phyloP scores from a whole-genome alignment of 2,113 vertebrate genomes.

The Choloepus hoffmanni region DNA sequence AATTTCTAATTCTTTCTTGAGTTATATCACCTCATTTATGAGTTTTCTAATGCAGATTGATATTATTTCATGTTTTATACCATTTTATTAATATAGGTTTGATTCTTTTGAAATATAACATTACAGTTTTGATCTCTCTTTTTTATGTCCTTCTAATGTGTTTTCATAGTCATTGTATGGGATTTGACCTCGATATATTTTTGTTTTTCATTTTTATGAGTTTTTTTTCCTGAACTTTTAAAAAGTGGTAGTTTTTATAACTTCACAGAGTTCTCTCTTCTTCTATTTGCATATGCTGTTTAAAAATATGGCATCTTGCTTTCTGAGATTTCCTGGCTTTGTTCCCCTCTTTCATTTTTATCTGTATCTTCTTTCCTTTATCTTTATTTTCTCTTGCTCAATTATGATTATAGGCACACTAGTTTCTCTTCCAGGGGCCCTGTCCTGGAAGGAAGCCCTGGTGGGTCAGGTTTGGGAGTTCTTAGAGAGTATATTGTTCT shows the following conservation, averaged over 20 bases:
- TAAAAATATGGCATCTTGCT: not conserved
- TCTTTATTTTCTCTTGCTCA: not conserved
- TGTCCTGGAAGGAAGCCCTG: not conserved
- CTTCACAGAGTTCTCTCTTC: not conserved
- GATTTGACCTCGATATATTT: not conserved
- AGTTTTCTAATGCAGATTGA: conserved; percentile 9
- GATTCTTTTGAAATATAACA: not conserved
- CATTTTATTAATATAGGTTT: not conserved
- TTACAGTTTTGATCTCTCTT: not conserved
- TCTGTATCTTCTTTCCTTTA: not conserved
- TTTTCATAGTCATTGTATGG: not conserved
- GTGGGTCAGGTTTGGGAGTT: not conserved
- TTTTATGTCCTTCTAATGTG: not conserved
- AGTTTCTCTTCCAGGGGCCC: not conserved
- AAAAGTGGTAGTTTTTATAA: not conserved
- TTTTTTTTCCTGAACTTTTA: not conserved
- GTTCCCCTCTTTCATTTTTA: not conserved
- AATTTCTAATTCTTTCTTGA: conserved; percentile 3
- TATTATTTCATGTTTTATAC: not conserved
- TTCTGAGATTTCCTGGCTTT: not conserved
- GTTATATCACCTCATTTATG: not conserved
- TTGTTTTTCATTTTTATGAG: not conserved
- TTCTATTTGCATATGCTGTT: not conserved
- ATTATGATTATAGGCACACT: not conserved
- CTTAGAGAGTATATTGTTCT: not conserved